phyloP scores from a whole-genome alignment of 2,113 vertebrate genomes.

The Tiliqua scincoides region DNA sequence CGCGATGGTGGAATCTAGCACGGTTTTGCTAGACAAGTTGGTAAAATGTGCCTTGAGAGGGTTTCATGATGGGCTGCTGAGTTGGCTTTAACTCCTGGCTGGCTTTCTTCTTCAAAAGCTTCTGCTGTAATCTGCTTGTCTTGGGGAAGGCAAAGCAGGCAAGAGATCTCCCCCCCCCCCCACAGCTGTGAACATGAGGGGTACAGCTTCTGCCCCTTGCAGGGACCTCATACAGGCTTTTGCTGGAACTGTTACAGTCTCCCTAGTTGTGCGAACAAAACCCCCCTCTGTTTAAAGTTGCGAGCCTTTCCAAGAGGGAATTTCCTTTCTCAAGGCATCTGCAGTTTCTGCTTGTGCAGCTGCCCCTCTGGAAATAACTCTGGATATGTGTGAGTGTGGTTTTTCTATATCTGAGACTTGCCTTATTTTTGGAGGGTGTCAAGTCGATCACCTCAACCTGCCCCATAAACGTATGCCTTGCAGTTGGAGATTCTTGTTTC shows the following conservation, averaged over 20 bases:
- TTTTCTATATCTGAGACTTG: background rate
- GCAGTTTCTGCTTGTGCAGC: too few relatives aligned
- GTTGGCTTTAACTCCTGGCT: constrained; percentile 29
- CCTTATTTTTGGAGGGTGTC: background rate
- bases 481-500: background rate
- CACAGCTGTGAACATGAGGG: background rate
- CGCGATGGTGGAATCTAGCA: constrained; percentile 33
- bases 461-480: background rate
- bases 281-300: background rate
- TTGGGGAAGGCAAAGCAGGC: constrained; percentile 6
- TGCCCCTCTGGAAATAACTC: background rate
- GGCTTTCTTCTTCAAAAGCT: constrained; percentile 42
- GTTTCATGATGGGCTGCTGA: constrained; percentile 46
- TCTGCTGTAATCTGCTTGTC: constrained; percentile 1
- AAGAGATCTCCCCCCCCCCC: constrained; percentile 18
- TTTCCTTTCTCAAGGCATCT: background rate
- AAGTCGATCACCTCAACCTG: background rate
- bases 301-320: background rate
- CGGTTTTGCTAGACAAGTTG: constrained; percentile 17
- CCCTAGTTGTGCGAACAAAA: background rate
- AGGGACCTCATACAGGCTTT: background rate
- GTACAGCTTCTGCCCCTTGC: background rate
- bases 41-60: constrained; percentile 33
- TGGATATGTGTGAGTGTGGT: rapidly evolving
- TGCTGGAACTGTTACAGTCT: background rate